Percentiles rank a stretch among this genome's conserved stretches.
Evolutionary conservation across 1,140 invertebrate genomes (phyloP).

Genomic region (Lasaia peninsularis): DNA sequence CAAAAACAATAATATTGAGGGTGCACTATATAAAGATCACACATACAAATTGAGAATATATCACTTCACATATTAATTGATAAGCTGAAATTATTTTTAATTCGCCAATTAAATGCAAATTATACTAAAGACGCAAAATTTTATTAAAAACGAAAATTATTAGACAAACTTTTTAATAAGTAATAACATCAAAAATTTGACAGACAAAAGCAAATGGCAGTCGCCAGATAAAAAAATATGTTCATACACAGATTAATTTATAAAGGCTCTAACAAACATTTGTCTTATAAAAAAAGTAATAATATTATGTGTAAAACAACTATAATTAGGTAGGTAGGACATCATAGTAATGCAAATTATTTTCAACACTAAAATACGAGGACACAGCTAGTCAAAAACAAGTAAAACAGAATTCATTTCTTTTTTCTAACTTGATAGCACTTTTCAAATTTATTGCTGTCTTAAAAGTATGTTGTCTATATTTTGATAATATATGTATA

Average conservation of each 20-base stretch:
- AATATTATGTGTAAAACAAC: no score
- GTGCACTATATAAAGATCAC: background rate
- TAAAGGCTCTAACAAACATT: background rate
- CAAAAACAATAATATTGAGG: constrained; percentile 4
- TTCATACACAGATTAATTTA: background rate
- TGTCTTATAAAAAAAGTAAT: no score
- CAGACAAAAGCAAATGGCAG: constrained; percentile 71
- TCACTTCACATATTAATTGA: background rate
- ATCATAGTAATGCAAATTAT: no score
- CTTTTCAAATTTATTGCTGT: no score
- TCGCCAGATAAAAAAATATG: constrained; percentile 22
- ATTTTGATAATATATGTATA: no score
- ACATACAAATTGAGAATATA: background rate
- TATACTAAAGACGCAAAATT: constrained; percentile 1
- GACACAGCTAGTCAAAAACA: no score
- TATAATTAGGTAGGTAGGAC: no score
- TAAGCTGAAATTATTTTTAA: background rate
- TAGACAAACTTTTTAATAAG: constrained; percentile 71
- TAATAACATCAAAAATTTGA: constrained; percentile 76
- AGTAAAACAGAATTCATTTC: no score
- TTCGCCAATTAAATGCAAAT: background rate
- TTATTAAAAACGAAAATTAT: constrained; percentile 16
- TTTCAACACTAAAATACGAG: no score
- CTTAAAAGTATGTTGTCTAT: no score
- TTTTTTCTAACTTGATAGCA: no score